phyloP scores from a whole-genome alignment of 2,888 invertebrate genomes.

The Platypus cylindrus region DNA sequence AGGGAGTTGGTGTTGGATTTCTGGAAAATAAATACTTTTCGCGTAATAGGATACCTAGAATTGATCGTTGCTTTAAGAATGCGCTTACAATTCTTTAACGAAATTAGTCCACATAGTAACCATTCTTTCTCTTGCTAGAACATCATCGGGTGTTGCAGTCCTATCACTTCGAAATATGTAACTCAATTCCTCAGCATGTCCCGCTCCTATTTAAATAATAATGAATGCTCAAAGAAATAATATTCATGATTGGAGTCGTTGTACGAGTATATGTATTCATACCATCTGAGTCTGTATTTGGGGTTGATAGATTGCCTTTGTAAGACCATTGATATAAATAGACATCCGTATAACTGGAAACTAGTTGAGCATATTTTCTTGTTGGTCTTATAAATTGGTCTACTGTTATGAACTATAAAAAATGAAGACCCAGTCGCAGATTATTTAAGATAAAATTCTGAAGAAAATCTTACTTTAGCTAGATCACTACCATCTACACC shows the following conservation, averaged over 20 bases:
- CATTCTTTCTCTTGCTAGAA: not conserved
- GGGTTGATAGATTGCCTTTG: slow-evolving; percentile 16
- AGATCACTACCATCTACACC: not conserved
- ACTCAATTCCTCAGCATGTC: too few species aligned
- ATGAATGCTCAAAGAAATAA: too few species aligned
- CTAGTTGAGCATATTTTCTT: slow-evolving; percentile 30
- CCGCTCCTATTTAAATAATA: too few species aligned
- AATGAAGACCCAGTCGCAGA: not conserved
- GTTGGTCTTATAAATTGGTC: slow-evolving; percentile 32
- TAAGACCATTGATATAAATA: slow-evolving; percentile 21
- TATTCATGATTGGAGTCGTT: too few species aligned
- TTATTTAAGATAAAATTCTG: not conserved
- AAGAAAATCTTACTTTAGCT: slow-evolving; percentile 1
- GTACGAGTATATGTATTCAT: too few species aligned
- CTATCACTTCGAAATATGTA: too few species aligned
- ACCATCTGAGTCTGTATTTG: not conserved
- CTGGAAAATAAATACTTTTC: slow-evolving; percentile 1
- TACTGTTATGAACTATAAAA: slow-evolving; percentile 35
- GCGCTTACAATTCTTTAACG: too few species aligned
- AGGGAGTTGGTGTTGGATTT: not conserved
- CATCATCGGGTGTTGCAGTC: not conserved
- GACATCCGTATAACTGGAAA: slow-evolving; percentile 29
- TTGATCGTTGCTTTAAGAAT: too few species aligned
- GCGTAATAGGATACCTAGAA: too few species aligned
- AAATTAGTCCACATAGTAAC: slow-evolving; percentile 1